A percentile compares a stretch with the other conserved stretches of the same genome.
Evolutionary conservation across 2,113 vertebrate genomes (phyloP).

Genomic region (Penelope pileata): DNA sequence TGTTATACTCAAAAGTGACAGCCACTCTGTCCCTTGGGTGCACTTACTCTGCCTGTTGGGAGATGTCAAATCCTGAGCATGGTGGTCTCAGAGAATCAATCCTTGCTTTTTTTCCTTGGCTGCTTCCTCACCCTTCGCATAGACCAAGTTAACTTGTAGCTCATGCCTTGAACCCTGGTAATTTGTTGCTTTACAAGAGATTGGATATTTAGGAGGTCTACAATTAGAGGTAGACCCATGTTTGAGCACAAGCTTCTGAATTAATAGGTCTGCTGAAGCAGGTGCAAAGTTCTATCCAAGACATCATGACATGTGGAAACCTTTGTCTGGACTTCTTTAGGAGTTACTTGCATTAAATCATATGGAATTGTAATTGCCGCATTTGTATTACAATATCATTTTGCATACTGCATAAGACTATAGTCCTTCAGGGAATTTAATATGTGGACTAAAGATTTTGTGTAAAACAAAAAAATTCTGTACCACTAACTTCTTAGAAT

Average conservation of each 20-base stretch:
- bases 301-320: rapidly evolving
- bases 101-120: rapidly evolving
- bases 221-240: rapidly evolving
- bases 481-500: no score
- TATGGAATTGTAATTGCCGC: background rate
- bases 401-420: background rate
- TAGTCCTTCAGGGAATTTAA: background rate
- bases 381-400: background rate
- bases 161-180: background rate
- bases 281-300: background rate
- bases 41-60: background rate
- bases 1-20: background rate
- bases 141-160: background rate
- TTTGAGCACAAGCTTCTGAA: background rate
- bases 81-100: rapidly evolving
- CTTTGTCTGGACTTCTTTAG: background rate
- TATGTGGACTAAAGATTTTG: rapidly evolving
- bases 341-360: background rate
- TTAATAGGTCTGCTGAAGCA: background rate
- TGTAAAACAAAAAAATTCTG: background rate
- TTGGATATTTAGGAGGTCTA: background rate
- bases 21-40: background rate
- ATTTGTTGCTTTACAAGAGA: background rate
- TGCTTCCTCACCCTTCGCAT: background rate
- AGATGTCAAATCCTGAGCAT: rapidly evolving